Base-by-base conservation (phyloP, 1,140 invertebrate genomes). In the Calephelis virginiensis region DNA sequence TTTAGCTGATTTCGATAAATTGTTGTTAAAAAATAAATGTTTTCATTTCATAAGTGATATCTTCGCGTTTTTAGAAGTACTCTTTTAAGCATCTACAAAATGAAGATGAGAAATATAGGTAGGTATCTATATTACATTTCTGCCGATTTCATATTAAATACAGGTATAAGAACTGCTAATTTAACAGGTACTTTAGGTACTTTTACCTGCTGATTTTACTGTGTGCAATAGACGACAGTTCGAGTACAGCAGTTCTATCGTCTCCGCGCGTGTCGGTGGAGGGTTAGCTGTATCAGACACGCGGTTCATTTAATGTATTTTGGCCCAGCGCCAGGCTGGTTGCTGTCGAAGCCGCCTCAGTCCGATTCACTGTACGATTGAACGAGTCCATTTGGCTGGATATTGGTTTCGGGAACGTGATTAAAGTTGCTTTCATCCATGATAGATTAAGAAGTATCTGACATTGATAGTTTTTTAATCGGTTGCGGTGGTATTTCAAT, bases 321-420 rank as follows among this genome's bases (percentile, higher is more conserved):
- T 74, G 73, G 73, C 72, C 45, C 46, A 59, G 45, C 43, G 72
- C 73, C 73, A 72, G 67, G 59, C 66, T 63, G 47, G 59, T 67
- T 64, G 63, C 66, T 66, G 69, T 70, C 68, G 60, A 59, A 70
- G 66, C 68, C 66, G 63, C 64, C 67, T 63, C 70, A 56, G 50
- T 72, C 68, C 64, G 67, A 73, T 67, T 70, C 66, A 61, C 68
- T 65, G 59, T 73, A 67, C 68, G 69, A 74, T 74, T 74, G 70
- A 72, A 69, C 70, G 69, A 63, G 53, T 74, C 66, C 67, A 74
- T 70, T 73, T 71, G 65, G 70, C 68, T 68, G 47, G 70, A 71
- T 74, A 74, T 74, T 74, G 73, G 73, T 74, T 71, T 74, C 67
- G 65, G 67, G 67, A 64, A 74, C 73, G 73, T 74, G 73, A 74